Evolutionary conservation across 2,888 invertebrate species (phyloP).

Genomic region (Mesochorus sp.): DNA sequence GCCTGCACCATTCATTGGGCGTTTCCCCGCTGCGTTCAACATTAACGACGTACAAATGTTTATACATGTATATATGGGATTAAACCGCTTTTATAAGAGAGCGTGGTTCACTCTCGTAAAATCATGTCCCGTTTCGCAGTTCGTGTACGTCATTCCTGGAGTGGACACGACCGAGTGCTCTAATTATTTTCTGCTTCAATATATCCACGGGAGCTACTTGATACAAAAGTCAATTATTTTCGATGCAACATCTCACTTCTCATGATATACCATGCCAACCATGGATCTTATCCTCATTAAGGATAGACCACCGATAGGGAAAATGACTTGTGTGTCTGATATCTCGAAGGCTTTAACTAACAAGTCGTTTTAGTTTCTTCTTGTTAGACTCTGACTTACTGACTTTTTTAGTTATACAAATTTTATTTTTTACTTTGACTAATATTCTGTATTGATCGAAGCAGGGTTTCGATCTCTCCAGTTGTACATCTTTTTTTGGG

Average conservation of each 20-base stretch:
- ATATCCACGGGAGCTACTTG: constrained; percentile 29
- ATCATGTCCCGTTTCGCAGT: constrained; percentile 15
- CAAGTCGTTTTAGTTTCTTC: too few species aligned
- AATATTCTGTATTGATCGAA: too few species aligned
- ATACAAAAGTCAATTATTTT: constrained; percentile 14
- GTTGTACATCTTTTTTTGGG: too few species aligned
- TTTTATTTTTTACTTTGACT: too few species aligned
- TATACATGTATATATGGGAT: constrained; percentile 1
- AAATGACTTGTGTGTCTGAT: too few species aligned
- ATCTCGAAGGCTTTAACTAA: too few species aligned
- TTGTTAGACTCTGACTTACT: too few species aligned
- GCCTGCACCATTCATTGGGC: constrained; percentile 68
- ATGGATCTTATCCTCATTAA: too few species aligned
- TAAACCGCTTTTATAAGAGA: constrained; percentile 7
- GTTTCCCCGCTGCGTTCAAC: constrained; percentile 45
- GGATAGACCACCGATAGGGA: too few species aligned
- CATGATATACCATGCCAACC: background rate
- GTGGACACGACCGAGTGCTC: constrained; percentile 55
- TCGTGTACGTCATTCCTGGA: constrained; percentile 46
- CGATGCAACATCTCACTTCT: constrained; percentile 47
- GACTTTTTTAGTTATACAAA: too few species aligned
- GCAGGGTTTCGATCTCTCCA: too few species aligned
- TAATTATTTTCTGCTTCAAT: constrained; percentile 57
- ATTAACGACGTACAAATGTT: constrained; percentile 16
- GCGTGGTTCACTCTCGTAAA: constrained; percentile 33